A percentile compares a stretch with the other conserved stretches of the same genome.
These are phyloP conservation scores for Cactoblastis cactorum DNA, from an alignment of 2,888 invertebrate genomes.

Conservation along the genomic window DNA sequence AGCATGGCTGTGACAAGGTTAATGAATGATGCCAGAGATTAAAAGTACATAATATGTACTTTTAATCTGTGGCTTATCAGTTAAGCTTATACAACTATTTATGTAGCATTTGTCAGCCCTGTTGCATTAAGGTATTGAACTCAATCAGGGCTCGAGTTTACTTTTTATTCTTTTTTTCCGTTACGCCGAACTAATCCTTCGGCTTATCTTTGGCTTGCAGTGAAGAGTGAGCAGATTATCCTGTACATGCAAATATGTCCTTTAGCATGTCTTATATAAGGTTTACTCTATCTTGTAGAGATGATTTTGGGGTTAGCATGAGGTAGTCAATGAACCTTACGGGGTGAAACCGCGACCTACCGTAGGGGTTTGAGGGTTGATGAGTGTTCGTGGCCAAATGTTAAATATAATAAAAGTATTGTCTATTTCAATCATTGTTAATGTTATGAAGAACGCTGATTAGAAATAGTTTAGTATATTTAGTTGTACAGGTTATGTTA, in stretches of 20 bases:
- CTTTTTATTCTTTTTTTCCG: conserved; percentile 61
- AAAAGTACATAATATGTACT: too few relatives aligned
- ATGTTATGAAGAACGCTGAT: background rate
- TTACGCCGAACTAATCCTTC: conserved; percentile 62
- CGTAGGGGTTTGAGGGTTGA: conserved; percentile 54
- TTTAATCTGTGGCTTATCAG: too few relatives aligned
- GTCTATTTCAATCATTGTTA: background rate
- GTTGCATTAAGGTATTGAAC: conserved; percentile 37
- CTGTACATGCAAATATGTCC: conserved; percentile 23
- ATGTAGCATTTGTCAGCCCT: background rate
- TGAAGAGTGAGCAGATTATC: conserved; percentile 43
- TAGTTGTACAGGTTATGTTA: too few relatives aligned
- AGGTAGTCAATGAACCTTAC: conserved; percentile 62
- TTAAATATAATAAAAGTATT: conserved; percentile 16
- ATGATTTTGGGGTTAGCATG: conserved; percentile 39
- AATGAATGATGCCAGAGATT: too few relatives aligned
- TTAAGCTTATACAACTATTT: background rate
- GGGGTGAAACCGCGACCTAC: conserved; percentile 69
- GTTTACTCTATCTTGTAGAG: conserved; percentile 29
- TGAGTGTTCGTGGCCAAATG: conserved; percentile 30
- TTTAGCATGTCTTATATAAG: conserved; percentile 24
- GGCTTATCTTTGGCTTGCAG: conserved; percentile 69
- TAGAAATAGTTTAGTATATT: too few relatives aligned
- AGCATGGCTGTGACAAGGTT: too few relatives aligned
- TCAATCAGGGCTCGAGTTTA: conserved; percentile 51